Conservation (phyloP, 53 echinoderm and acorn worm genomes). For the Henricia sp. region DNA sequence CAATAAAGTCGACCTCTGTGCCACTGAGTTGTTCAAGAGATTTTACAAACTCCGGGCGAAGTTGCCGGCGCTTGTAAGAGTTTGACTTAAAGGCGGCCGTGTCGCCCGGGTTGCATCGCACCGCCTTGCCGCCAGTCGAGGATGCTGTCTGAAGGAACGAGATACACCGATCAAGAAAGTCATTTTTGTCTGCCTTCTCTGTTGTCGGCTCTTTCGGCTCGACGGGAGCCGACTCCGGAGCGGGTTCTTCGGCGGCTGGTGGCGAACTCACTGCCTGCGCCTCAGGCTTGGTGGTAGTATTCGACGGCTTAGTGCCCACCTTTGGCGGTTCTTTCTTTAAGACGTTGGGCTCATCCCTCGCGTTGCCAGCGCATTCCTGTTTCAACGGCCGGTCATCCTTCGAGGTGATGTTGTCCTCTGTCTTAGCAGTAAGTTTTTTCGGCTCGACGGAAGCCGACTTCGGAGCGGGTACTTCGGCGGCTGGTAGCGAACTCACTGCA, state of each 20-base stretch:
- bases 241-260: background rate
- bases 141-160: conserved; percentile 7
- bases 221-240: background rate
- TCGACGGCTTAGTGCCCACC: background rate
- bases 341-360: background rate
- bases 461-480: too few species aligned
- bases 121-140: conserved; percentile 4
- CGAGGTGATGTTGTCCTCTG: background rate
- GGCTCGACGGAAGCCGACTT: background rate
- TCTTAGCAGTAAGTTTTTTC: background rate
- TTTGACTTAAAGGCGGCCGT: background rate
- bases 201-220: background rate
- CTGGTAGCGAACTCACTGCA: too few species aligned
- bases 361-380: too few species aligned
- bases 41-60: conserved; percentile 19
- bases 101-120: conserved; percentile 12
- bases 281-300: background rate
- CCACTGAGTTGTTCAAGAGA: background rate
- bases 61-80: background rate
- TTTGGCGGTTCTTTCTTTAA: background rate
- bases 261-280: too few species aligned
- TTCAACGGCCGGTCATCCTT: background rate
- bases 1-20: background rate
- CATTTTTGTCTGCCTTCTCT: background rate
- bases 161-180: background rate